These are phyloP conservation scores for Thunnus maccoyii DNA, from an alignment of 2,113 vertebrate genomes.

Conservation along the genomic window DNA sequence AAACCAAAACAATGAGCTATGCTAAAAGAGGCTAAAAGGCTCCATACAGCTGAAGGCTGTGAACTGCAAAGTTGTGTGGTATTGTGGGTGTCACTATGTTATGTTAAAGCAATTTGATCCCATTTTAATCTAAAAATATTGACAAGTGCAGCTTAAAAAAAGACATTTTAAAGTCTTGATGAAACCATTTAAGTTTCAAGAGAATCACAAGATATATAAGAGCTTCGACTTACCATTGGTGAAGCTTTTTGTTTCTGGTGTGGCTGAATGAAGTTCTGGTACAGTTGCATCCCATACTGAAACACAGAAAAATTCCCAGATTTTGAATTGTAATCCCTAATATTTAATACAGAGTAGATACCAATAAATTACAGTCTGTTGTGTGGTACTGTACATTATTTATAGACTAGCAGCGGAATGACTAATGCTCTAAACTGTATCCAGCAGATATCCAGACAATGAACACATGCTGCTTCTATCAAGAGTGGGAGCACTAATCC, in stretches of 20 bases:
- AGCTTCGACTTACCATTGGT: conserved; percentile 89
- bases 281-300: conserved; percentile 96
- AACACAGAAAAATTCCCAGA: conserved; percentile 60
- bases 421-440: conserved; percentile 52
- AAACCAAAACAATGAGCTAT: neutral
- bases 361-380: conserved; percentile 14
- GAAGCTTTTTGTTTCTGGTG: conserved; percentile 92
- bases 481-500: conserved; percentile 58
- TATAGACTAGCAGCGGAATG: conserved; percentile 29
- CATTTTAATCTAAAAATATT: too few species aligned
- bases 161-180: too few species aligned
- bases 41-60: too few species aligned
- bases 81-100: too few species aligned
- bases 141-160: too few species aligned
- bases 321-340: conserved; percentile 15
- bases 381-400: conserved; percentile 40
- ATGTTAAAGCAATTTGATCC: too few species aligned
- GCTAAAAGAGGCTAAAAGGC: too few species aligned
- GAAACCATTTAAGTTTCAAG: neutral
- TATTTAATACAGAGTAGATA: neutral
- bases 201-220: neutral
- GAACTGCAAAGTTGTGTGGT: too few species aligned
- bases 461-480: conserved; percentile 66
- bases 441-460: conserved; percentile 66
- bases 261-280: conserved; percentile 95